Percentiles rank a stretch among this genome's conserved stretches.
Conservation (phyloP, 2,888 invertebrate species). For the Caenorhabditis panamensis region DNA sequence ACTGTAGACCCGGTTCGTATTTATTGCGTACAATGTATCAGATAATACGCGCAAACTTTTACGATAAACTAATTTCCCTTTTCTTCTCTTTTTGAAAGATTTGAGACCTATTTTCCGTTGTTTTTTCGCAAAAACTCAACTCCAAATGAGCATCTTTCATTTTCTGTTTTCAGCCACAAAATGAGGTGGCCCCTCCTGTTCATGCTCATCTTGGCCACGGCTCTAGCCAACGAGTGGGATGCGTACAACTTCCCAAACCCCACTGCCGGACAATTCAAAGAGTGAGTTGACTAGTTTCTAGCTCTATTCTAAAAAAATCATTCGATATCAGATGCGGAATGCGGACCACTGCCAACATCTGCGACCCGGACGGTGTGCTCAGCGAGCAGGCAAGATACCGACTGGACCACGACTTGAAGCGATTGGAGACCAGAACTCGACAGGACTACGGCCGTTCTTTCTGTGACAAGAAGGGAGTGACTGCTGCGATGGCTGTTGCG, state of each 20-base stretch:
- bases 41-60: neutral
- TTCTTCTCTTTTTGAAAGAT: no score
- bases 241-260: constrained; percentile 77
- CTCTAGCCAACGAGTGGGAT: constrained; percentile 70
- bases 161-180: constrained; percentile 32
- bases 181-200: constrained; percentile 58
- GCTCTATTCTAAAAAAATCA: constrained; percentile 5
- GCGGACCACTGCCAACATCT: constrained; percentile 73
- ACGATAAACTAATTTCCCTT: no score
- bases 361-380: constrained; percentile 79
- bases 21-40: neutral
- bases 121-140: constrained; percentile 2
- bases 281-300: constrained; percentile 29
- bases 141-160: constrained; percentile 1
- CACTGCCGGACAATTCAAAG: constrained; percentile 70
- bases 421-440: constrained; percentile 73
- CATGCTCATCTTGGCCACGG: constrained; percentile 34
- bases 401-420: constrained; percentile 76
- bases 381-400: constrained; percentile 75
- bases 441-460: constrained; percentile 74
- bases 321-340: constrained; percentile 63
- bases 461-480: constrained; percentile 79
- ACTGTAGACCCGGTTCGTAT: neutral
- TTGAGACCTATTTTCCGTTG: no score
- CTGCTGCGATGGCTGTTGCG: constrained; percentile 76